A percentile compares a stretch with the other conserved stretches of the same genome.
These are phyloP conservation scores for Abscondita cerata DNA, from an alignment of 2,888 invertebrate genomes.

Conservation along the genomic window DNA sequence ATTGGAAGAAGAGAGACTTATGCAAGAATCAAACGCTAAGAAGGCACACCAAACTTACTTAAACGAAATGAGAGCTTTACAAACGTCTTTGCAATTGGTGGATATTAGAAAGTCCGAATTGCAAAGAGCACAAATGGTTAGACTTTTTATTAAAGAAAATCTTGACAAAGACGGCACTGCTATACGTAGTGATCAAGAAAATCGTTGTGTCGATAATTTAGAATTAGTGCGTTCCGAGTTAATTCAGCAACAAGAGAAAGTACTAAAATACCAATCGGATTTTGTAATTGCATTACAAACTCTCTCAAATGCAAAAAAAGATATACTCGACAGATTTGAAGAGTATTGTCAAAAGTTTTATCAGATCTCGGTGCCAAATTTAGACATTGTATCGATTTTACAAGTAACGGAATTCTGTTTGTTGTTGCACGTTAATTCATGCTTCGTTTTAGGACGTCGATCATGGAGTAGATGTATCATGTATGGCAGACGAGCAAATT, in stretches of 20 bases:
- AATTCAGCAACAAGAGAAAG: constrained; percentile 49
- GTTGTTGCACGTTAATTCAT: too few species aligned
- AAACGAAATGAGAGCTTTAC: constrained; percentile 37
- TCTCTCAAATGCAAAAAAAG: constrained; percentile 45
- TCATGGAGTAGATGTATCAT: background rate
- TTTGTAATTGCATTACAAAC: constrained; percentile 47
- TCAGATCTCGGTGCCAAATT: constrained; percentile 10
- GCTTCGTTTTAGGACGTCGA: constrained; percentile 14
- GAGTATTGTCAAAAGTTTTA: constrained; percentile 46
- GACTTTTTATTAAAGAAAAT: constrained; percentile 26
- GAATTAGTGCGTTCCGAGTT: constrained; percentile 39
- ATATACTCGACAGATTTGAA: constrained; percentile 48
- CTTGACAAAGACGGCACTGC: constrained; percentile 26
- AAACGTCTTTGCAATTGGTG: constrained; percentile 30
- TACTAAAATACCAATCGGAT: constrained; percentile 47
- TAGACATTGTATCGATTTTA: constrained; percentile 3
- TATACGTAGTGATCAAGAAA: constrained; percentile 28
- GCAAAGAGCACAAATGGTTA: constrained; percentile 32
- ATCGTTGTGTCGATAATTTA: constrained; percentile 33
- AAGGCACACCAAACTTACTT: constrained; percentile 38
- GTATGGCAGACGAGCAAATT: too few species aligned
- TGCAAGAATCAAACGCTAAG: constrained; percentile 37
- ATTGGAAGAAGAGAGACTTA: constrained; percentile 31
- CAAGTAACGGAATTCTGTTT: too few species aligned
- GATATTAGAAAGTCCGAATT: constrained; percentile 41